These are phyloP conservation scores for Ptychochromis oligacanthus DNA, from an alignment of 2,113 vertebrate genomes.

Conservation along the genomic window DNA sequence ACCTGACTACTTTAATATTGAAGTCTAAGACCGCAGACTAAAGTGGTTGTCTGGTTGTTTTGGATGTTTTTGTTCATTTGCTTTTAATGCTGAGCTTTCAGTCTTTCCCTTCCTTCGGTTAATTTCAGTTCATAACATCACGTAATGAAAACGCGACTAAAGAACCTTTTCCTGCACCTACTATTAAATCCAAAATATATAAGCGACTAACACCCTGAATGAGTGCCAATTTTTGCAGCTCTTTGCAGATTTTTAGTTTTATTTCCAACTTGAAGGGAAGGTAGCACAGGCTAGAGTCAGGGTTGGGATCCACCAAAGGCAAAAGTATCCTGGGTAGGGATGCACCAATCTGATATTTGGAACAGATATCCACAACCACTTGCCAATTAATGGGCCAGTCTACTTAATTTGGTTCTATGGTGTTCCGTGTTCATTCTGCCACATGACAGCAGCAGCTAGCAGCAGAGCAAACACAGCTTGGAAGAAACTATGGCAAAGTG, in stretches of 20 bases:
- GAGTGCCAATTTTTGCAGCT: rapidly evolving
- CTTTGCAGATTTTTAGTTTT: neutral
- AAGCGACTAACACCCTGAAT: neutral
- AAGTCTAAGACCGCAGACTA: rapidly evolving
- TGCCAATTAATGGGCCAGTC: neutral
- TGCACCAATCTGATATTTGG: no score
- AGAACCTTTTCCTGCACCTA: neutral
- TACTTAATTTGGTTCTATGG: neutral
- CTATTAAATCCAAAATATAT: neutral
- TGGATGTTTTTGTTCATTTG: rapidly evolving
- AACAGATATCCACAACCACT: no score
- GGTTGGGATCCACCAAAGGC: neutral
- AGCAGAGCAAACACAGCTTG: no score
- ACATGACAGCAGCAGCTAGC: no score
- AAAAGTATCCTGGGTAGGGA: neutral
- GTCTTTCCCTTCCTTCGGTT: neutral
- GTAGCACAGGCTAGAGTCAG: rapidly evolving
- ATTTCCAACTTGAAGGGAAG: neutral
- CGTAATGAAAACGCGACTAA: rapidly evolving
- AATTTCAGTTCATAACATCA: neutral
- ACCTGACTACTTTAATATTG: rapidly evolving
- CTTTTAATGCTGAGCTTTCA: neutral
- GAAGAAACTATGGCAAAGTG: rapidly evolving
- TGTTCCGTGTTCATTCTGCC: no score
- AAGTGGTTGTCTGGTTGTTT: neutral